Evolutionary conservation across 2,888 invertebrate species (phyloP), one percentile per base, ranked within the genome.

Genomic region (Caenorhabditis sp.): DNA sequence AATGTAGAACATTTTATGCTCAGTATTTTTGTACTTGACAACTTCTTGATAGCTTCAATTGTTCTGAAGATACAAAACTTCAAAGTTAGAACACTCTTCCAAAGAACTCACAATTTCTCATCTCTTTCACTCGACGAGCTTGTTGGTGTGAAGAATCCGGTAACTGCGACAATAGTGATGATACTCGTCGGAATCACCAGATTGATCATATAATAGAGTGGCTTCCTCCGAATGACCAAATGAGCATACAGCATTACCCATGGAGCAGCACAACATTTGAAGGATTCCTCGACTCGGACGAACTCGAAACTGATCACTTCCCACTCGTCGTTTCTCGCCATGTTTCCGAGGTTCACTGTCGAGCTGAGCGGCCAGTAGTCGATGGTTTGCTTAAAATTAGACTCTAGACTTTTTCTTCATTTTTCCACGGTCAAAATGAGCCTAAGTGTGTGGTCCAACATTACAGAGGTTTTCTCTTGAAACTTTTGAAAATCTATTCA

Each of bases 191-290:
- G 91, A 49, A 91, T 81, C 14, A 90, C 90, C 77, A 90, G 56
- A 63, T 91, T 91, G 31, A 91, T 87, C 61, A 91, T 89, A 74
- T 91, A 91, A 66, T 91, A 90, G 8, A 91, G 84, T 31, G 91
- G 91, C 66, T 91, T 91, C 12, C 91, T 41, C 41, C 88, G 79
- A 54, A 91, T 91, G 2, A 91, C 89, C 72, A 91, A 72, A 73
- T 91, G 90, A 7, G 91, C 91, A 70, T 91, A 90, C 6, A 91
- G 82, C 90, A 91, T 91, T 49, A 90, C 89, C 91, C 91, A 91
- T n/a, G 91, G 90, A 14, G 89, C 81, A 22, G 84, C 68, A 72
- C 91, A 91, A 77, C 91, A 91, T 59, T 89, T 89, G 86, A 85
- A 91, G 19, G 85, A 59, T 66, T 88, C 87, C 85, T 89, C 90